These are phyloP conservation scores for Danio choprae DNA, from an alignment of 2,797 vertebrate species.

Conservation along the genomic window DNA sequence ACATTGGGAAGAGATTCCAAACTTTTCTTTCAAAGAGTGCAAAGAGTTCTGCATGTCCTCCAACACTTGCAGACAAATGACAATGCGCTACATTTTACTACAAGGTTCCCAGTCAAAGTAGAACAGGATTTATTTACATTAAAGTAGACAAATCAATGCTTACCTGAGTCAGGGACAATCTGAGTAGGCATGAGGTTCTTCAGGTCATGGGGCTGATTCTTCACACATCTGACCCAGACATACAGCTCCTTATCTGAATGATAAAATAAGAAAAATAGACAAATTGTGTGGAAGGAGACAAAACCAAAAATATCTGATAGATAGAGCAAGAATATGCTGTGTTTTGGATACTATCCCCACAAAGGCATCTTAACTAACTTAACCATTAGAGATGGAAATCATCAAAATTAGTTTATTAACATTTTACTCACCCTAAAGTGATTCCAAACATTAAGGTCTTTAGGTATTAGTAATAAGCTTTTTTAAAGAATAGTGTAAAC, in stretches of 20 bases:
- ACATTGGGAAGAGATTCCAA: slow-evolving; percentile 86
- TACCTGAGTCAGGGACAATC: slow-evolving; percentile 96
- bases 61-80: slow-evolving; percentile 80
- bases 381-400: neutral
- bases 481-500: too few relatives aligned
- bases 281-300: neutral
- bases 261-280: neutral
- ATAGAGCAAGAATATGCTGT: neutral
- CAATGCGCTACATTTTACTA: slow-evolving; percentile 19
- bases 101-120: slow-evolving; percentile 15
- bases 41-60: slow-evolving; percentile 89
- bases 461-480: too few relatives aligned
- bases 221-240: slow-evolving; percentile 96
- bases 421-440: too few relatives aligned
- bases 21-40: slow-evolving; percentile 90
- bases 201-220: slow-evolving; percentile 96
- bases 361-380: too few relatives aligned
- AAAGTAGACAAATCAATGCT: slow-evolving; percentile 51
- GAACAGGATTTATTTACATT: neutral
- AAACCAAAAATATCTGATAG: neutral
- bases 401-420: too few relatives aligned
- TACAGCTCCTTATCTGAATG: slow-evolving; percentile 94
- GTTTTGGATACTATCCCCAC: neutral
- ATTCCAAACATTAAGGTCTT: too few relatives aligned
- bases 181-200: slow-evolving; percentile 99